Conservation (phyloP, 2,113 vertebrate genomes). For the Paraplagusia blochii region DNA sequence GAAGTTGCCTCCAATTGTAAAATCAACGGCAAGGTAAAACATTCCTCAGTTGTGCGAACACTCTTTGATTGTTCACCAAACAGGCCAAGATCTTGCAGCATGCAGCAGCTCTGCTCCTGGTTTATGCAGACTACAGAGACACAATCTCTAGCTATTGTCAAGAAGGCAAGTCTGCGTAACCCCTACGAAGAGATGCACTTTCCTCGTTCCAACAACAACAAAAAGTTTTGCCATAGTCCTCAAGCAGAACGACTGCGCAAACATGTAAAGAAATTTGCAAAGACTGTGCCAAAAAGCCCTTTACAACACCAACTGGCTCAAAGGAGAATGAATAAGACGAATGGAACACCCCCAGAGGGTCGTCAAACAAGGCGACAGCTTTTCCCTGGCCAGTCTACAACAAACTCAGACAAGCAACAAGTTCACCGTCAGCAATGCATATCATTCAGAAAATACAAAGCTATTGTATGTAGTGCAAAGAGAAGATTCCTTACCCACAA, state of each 20-base stretch:
- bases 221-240: slow-evolving; percentile 78
- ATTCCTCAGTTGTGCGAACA: slow-evolving; percentile 84
- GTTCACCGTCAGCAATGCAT: slow-evolving; percentile 11
- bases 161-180: slow-evolving; percentile 88
- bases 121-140: slow-evolving; percentile 99
- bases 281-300: slow-evolving; percentile 87
- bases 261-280: slow-evolving; percentile 95
- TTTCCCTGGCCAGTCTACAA: slow-evolving; percentile 32
- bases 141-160: slow-evolving; percentile 88
- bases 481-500: slow-evolving; percentile 55
- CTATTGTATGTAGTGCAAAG: slow-evolving; percentile 57
- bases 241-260: slow-evolving; percentile 84
- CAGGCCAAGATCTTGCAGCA: slow-evolving; percentile 80
- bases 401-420: slow-evolving; percentile 1
- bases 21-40: slow-evolving; percentile 46
- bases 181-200: slow-evolving; percentile 85
- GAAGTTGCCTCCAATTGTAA: slow-evolving; percentile 43
- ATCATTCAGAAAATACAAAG: slow-evolving; percentile 51
- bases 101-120: slow-evolving; percentile 89
- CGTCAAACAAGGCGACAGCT: slow-evolving; percentile 75
- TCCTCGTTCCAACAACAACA: slow-evolving; percentile 75
- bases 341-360: slow-evolving; percentile 34
- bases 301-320: slow-evolving; percentile 78
- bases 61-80: slow-evolving; percentile 81
- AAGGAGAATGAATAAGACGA: slow-evolving; percentile 72